These are phyloP conservation scores for Callosobruchus maculatus DNA, from an alignment of 2,888 invertebrate genomes.

Conservation along the genomic window DNA sequence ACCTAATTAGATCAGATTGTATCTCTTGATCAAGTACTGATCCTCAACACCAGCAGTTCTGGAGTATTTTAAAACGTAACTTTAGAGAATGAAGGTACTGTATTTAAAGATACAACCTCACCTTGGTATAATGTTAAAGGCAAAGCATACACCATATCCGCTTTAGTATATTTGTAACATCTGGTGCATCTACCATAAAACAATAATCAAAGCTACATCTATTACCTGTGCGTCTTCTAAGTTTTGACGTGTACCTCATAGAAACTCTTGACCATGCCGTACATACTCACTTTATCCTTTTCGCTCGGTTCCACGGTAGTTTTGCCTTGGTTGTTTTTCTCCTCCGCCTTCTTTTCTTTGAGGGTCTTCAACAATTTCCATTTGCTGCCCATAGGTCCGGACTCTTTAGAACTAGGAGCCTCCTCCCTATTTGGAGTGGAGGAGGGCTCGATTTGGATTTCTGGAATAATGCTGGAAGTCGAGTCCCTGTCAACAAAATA, in stretches of 20 bases:
- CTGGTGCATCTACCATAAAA: slow-evolving; percentile 13
- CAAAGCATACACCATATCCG: slow-evolving; percentile 19
- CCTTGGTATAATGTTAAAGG: slow-evolving; percentile 8
- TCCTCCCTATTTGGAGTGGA: slow-evolving; percentile 39
- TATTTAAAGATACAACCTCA: not conserved
- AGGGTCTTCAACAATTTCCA: slow-evolving; percentile 88
- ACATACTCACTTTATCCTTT: slow-evolving; percentile 69
- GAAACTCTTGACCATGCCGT: slow-evolving; percentile 66
- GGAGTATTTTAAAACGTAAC: not conserved
- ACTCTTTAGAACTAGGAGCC: slow-evolving; percentile 41
- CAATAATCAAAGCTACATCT: slow-evolving; percentile 6
- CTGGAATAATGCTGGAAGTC: slow-evolving; percentile 40
- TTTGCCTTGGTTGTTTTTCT: slow-evolving; percentile 69
- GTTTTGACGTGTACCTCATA: slow-evolving; percentile 65
- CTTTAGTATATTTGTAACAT: slow-evolving; percentile 20
- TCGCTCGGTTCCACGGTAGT: slow-evolving; percentile 56
- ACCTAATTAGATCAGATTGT: not conserved
- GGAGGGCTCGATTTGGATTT: slow-evolving; percentile 51
- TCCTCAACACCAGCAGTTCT: not conserved
- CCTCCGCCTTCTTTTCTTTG: slow-evolving; percentile 86
- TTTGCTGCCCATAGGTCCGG: slow-evolving; percentile 69
- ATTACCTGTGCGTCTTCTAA: slow-evolving; percentile 36
- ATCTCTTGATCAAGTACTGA: not conserved
- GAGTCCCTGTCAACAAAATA: not conserved
- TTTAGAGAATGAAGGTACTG: not conserved